Evolutionary conservation across 1,140 invertebrate genomes (phyloP).

Genomic region (Pogonomyrmex californicus): DNA sequence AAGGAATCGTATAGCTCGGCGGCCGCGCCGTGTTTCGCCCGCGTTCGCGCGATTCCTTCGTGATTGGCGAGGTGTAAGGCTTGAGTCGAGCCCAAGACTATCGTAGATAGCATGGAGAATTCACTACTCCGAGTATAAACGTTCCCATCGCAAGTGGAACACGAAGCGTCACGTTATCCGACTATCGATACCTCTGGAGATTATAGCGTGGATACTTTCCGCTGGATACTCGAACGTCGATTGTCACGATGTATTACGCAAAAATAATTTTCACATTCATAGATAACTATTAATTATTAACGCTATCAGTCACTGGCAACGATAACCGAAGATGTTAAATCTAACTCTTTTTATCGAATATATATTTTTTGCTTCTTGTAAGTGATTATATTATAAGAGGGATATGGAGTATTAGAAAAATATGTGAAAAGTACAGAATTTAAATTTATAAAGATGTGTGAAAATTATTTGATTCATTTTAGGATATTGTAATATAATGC

Average conservation of each 20-base stretch:
- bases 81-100: neutral
- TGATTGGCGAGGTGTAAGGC: neutral
- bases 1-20: slow-evolving; percentile 52
- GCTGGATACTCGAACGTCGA: neutral
- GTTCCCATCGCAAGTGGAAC: slow-evolving; percentile 17
- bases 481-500: neutral
- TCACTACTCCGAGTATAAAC: slow-evolving; percentile 6
- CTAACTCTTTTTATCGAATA: neutral
- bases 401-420: neutral
- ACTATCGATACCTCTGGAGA: neutral
- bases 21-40: neutral
- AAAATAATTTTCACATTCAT: neutral
- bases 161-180: slow-evolving; percentile 1
- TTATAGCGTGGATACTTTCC: neutral
- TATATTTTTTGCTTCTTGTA: neutral
- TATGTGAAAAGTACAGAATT: neutral
- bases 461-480: neutral
- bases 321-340: too few species aligned
- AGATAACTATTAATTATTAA: neutral
- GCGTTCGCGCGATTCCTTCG: slow-evolving; percentile 40
- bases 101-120: slow-evolving; percentile 6
- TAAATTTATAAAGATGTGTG: neutral
- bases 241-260: neutral
- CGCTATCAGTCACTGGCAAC: too few species aligned
- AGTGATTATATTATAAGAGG: neutral